phyloP scores from a whole-genome alignment of 2,888 invertebrate genomes.

The Argyresthia goedartella region DNA sequence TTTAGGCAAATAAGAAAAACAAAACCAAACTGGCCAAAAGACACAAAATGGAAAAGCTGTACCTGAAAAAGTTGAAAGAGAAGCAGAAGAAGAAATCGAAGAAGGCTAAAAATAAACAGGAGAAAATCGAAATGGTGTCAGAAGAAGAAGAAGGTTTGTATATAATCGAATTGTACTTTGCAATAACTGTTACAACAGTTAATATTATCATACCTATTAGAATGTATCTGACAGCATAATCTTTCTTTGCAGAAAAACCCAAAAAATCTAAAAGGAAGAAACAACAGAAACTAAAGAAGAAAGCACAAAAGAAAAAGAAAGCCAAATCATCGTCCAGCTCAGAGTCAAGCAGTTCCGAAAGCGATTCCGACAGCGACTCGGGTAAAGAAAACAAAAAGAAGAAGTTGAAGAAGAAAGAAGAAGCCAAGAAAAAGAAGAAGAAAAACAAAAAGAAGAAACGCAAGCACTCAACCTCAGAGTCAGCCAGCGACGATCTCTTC shows the following conservation, averaged over 20 bases:
- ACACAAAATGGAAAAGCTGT: slow-evolving; percentile 22
- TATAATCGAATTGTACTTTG: not conserved
- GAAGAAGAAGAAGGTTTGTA: slow-evolving; percentile 21
- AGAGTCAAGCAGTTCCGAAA: slow-evolving; percentile 16
- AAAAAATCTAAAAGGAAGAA: slow-evolving; percentile 47
- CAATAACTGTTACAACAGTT: not conserved
- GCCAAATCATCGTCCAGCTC: slow-evolving; percentile 37
- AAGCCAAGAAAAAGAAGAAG: slow-evolving; percentile 19
- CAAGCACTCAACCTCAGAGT: slow-evolving; percentile 33
- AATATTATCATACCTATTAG: not conserved
- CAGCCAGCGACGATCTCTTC: slow-evolving; percentile 41
- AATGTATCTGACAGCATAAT: not conserved
- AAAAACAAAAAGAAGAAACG: slow-evolving; percentile 29
- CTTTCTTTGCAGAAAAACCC: not conserved
- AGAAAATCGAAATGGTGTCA: slow-evolving; percentile 20
- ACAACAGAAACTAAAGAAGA: slow-evolving; percentile 38
- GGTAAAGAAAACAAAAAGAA: slow-evolving; percentile 19
- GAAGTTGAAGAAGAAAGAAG: slow-evolving; percentile 18
- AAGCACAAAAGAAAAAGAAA: slow-evolving; percentile 41
- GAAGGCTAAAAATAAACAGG: slow-evolving; percentile 9
- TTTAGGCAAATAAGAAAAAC: slow-evolving; percentile 35
- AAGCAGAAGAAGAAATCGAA: slow-evolving; percentile 45
- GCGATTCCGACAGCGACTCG: slow-evolving; percentile 32
- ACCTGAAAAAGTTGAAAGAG: slow-evolving; percentile 41
- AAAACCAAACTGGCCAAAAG: slow-evolving; percentile 37